phyloP scores from a whole-genome alignment of 2,888 invertebrate genomes.

The Leptopilina myrica region DNA sequence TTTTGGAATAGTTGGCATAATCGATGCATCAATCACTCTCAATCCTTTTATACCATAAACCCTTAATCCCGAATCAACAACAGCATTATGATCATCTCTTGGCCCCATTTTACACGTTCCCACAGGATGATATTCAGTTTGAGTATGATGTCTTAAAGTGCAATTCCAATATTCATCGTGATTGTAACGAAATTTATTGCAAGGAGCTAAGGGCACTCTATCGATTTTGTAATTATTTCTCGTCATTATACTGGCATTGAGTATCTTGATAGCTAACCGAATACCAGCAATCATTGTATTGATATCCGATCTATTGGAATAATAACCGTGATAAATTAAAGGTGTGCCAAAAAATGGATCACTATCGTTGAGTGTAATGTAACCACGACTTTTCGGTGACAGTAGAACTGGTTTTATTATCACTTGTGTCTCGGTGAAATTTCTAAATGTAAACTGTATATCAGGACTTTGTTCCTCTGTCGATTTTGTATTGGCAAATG shows the following conservation, averaged over 20 bases:
- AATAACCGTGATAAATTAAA: not conserved
- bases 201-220: constrained; percentile 82
- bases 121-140: constrained; percentile 80
- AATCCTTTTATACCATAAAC: constrained; percentile 78
- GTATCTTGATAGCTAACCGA: constrained; percentile 81
- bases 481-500: constrained; percentile 92
- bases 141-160: constrained; percentile 83
- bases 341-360: constrained; percentile 80
- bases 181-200: constrained; percentile 80
- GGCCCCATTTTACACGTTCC: constrained; percentile 78
- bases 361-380: constrained; percentile 87
- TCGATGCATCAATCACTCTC: constrained; percentile 79
- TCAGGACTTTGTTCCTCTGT: constrained; percentile 92
- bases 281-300: not conserved
- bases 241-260: constrained; percentile 80
- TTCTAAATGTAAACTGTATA: constrained; percentile 78
- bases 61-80: constrained; percentile 76
- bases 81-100: constrained; percentile 75
- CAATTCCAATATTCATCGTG: constrained; percentile 86
- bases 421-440: constrained; percentile 85
- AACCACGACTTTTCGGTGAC: constrained; percentile 90
- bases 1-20: constrained; percentile 79
- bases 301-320: not conserved
- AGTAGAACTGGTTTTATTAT: constrained; percentile 89
- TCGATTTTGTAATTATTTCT: constrained; percentile 78